Evolutionary conservation across 2,113 vertebrate species (phyloP).

Genomic region (Saimiri boliviensis): DNA sequence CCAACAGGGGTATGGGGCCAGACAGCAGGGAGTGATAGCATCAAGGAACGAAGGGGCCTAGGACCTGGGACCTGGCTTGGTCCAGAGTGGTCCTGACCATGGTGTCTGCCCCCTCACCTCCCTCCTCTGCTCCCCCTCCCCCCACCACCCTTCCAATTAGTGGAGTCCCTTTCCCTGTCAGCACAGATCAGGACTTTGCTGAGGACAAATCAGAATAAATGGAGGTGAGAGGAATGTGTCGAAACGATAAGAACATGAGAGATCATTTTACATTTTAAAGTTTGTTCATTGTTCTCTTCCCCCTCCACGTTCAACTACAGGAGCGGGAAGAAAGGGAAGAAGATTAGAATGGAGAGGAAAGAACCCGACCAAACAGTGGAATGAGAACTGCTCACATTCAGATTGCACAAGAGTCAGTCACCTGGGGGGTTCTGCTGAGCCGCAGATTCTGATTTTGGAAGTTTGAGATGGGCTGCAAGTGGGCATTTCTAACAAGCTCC

Average conservation of each 20-base stretch:
- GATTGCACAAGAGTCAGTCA: not conserved
- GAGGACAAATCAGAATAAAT: not conserved
- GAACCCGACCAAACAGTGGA: not conserved
- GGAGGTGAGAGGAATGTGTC: not conserved
- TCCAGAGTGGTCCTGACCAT: not conserved
- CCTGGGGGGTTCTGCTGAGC: not conserved
- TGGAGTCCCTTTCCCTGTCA: not conserved
- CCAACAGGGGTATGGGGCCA: fast-evolving
- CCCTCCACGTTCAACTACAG: not conserved
- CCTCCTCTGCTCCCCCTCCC: fast-evolving
- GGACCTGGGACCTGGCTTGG: not conserved
- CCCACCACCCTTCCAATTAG: not conserved
- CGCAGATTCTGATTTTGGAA: not conserved
- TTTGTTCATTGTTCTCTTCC: not conserved
- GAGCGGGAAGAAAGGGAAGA: not conserved
- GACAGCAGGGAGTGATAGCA: not conserved
- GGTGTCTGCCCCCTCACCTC: fast-evolving
- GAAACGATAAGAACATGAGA: not conserved
- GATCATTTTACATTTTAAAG: not conserved
- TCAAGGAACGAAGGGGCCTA: not conserved
- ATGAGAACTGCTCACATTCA: not conserved
- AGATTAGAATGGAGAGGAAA: not conserved
- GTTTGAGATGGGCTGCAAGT: too few relatives aligned
- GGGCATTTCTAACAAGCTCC: not conserved
- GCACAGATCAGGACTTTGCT: not conserved